These are phyloP conservation scores for Luidia sarsii DNA, from an alignment of 53 echinoderm and acorn worm genomes.

Conservation along the genomic window DNA sequence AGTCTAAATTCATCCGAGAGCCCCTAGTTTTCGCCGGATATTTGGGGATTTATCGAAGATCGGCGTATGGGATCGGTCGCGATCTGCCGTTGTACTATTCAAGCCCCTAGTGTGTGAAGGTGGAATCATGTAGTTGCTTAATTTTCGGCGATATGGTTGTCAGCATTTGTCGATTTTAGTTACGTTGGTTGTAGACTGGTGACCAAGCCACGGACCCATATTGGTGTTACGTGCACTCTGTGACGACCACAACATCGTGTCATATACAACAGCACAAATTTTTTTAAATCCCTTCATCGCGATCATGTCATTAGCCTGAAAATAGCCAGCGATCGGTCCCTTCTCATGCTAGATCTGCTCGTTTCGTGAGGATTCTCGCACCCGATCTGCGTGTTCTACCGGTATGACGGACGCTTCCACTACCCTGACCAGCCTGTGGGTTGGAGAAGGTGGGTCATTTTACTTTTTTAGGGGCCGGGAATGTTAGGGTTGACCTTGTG, in stretches of 20 bases:
- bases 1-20: conserved; percentile 44
- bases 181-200: not conserved
- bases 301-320: no score
- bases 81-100: conserved; percentile 15
- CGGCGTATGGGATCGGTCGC: not conserved
- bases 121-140: conserved; percentile 41
- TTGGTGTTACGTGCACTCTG: no score
- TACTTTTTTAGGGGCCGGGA: not conserved
- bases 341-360: not conserved
- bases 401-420: conserved; percentile 78
- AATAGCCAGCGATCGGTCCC: conserved; percentile 1
- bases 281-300: no score
- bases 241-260: no score
- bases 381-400: not conserved
- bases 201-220: conserved; percentile 24
- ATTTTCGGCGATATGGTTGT: conserved; percentile 15
- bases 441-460: conserved; percentile 63
- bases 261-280: no score
- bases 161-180: not conserved
- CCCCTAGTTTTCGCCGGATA: conserved; percentile 22
- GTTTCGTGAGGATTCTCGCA: conserved; percentile 22
- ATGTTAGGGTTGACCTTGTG: conserved; percentile 42
- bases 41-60: conserved; percentile 19
- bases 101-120: not conserved
- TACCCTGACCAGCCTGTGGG: conserved; percentile 77